phyloP scores from a whole-genome alignment of 2,888 invertebrate genomes.

The Chromoteleia sp. region DNA sequence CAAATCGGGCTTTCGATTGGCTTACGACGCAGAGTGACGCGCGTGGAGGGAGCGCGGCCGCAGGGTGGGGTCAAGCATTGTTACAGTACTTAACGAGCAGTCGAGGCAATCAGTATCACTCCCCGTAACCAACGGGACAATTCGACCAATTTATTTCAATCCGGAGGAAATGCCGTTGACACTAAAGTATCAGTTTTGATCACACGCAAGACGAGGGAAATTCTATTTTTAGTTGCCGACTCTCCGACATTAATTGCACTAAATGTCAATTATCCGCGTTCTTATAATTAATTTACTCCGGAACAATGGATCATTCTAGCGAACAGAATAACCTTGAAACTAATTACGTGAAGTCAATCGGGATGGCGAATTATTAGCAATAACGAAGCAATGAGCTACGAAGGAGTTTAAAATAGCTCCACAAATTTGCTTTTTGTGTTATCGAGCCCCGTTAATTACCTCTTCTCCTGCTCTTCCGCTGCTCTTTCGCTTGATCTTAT shows the following conservation, averaged over 20 bases:
- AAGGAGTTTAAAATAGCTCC: conserved; percentile 83
- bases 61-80: conserved; percentile 77
- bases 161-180: conserved; percentile 78
- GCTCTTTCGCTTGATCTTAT: conserved; percentile 51
- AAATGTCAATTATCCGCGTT: conserved; percentile 1
- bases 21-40: conserved; percentile 39
- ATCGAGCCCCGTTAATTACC: conserved; percentile 80
- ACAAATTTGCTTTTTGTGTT: conserved; percentile 82
- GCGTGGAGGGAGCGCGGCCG: conserved; percentile 53
- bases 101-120: conserved; percentile 80
- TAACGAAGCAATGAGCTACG: conserved; percentile 71
- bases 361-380: conserved; percentile 77
- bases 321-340: conserved; percentile 9
- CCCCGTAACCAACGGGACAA: conserved; percentile 75
- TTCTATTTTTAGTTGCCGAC: no score
- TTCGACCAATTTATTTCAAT: conserved; percentile 84
- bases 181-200: conserved; percentile 79
- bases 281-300: background rate
- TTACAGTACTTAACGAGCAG: conserved; percentile 81
- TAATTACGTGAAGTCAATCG: conserved; percentile 76
- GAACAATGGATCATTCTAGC: conserved; percentile 3
- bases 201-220: conserved; percentile 10
- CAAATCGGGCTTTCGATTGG: conserved; percentile 61
- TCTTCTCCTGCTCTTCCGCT: conserved; percentile 31
- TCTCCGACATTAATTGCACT: no score